Base-by-base conservation (phyloP, 1,140 invertebrate genomes). In the Patella vulgata region DNA sequence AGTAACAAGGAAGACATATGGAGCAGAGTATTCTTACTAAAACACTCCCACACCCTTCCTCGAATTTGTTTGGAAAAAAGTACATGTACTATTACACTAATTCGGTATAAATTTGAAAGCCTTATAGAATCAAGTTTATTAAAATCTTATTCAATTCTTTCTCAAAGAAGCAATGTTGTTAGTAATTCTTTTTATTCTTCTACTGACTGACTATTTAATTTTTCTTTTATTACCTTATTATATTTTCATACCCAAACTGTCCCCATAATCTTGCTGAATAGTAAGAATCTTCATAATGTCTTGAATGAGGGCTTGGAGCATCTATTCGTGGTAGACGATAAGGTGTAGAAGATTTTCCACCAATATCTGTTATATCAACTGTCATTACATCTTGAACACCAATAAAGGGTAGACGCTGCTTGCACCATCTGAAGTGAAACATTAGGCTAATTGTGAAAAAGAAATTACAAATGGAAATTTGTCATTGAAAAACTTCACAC, bases 291-390 rank as follows among this genome's bases (percentile, higher is more conserved):
- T 55, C 43, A 39, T 27, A 14, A 61, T 46, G 12, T 53, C 59
- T 39, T 59, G 47, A 12, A 51, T 21, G 19, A 19, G 23, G 19
- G 19, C 21, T 30, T 0, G 30, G 51, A 0, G 63, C 53, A 12
- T 59, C 48, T 3, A 74, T 71, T 8, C 69, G 30, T 0, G 72
- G 72, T 23, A 74, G 55, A 12, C 72, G 62, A 55, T 74, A 74
- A 1, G 68, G 72, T 23, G 68, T 60, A 3, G 52, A 59, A 14
- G 36, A 55, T 28, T 66, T 66, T 11, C 33, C 57, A 9, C 30
- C 9, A 25, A 44, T 43, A 11, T 66, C 63, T 3, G 39, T 44
- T 2, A 54, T 17, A 23, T 64, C 62, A 0, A 57, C 44, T n/a
- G 27, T 23, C 11, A 54, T 28, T 5, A 50, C 55, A 36, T 36